phyloP scores from a whole-genome alignment of 1,140 invertebrate species.

The Drosophila pachea region DNA sequence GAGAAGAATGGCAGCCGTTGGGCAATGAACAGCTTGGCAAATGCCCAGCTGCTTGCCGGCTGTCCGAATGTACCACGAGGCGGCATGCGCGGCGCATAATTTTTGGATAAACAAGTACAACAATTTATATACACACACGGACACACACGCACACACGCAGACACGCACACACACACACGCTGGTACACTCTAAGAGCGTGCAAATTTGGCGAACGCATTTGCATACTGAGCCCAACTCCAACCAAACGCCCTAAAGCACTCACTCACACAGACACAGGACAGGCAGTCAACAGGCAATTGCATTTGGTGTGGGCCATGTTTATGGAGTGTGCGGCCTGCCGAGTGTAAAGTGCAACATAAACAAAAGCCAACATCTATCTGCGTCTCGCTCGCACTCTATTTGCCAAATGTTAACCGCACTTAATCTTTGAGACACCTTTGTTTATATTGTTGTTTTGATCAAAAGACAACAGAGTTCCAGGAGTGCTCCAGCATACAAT shows the following conservation, averaged over 20 bases:
- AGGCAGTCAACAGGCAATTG: slow-evolving; percentile 46
- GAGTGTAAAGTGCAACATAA: slow-evolving; percentile 67
- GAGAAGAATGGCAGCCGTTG: slow-evolving; percentile 10
- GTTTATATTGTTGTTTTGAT: slow-evolving; percentile 26
- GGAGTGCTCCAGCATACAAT: background rate
- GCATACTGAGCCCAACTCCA: slow-evolving; percentile 45
- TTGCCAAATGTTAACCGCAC: slow-evolving; percentile 46
- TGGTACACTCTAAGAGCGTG: slow-evolving; percentile 30
- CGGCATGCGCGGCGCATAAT: slow-evolving; percentile 62
- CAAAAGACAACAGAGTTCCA: slow-evolving; percentile 32
- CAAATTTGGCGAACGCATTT: slow-evolving; percentile 68
- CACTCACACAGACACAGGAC: slow-evolving; percentile 14
- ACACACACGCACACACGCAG: slow-evolving; percentile 31
- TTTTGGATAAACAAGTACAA: slow-evolving; percentile 66
- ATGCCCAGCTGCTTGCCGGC: slow-evolving; percentile 61
- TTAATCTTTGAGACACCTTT: slow-evolving; percentile 66
- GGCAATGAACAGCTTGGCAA: slow-evolving; percentile 62
- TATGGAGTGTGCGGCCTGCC: slow-evolving; percentile 46
- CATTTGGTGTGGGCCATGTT: slow-evolving; percentile 60
- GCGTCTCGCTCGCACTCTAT: slow-evolving; percentile 2
- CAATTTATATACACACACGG: slow-evolving; percentile 48
- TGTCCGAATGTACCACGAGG: background rate
- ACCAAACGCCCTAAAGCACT: background rate
- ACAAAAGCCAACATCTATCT: slow-evolving; percentile 46
- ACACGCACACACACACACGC: slow-evolving; percentile 29